phyloP scores from a whole-genome alignment of 2,113 vertebrate species.

The Silurus asotus region DNA sequence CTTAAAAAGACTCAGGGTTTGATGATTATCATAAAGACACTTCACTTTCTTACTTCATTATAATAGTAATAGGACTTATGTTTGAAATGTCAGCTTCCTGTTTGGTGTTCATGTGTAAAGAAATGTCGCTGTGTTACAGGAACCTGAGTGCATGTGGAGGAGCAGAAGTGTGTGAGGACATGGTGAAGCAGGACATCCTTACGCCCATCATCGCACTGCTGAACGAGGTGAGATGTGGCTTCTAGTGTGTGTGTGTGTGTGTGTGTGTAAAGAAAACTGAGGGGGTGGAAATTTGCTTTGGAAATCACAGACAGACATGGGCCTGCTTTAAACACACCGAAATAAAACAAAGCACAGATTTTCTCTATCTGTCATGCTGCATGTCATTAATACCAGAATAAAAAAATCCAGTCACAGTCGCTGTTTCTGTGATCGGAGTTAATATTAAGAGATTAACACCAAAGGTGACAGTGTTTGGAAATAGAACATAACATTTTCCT shows the following conservation, averaged over 20 bases:
- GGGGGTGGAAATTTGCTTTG: background rate
- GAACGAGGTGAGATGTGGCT: constrained; percentile 78
- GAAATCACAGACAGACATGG: background rate
- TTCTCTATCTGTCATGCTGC: background rate
- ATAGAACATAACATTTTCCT: background rate
- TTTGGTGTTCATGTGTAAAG: background rate
- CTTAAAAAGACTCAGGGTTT: too few relatives aligned
- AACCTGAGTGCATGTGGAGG: constrained; percentile 95
- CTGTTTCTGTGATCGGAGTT: too few relatives aligned
- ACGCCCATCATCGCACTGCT: constrained; percentile 89
- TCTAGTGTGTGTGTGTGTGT: too few relatives aligned
- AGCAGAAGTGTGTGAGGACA: constrained; percentile 92
- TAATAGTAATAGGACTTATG: background rate
- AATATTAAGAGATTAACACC: too few relatives aligned
- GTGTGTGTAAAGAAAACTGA: background rate
- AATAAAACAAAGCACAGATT: background rate
- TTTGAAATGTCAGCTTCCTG: background rate
- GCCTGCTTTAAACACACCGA: background rate
- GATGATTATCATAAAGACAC: too few relatives aligned
- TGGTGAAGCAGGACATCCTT: constrained; percentile 92
- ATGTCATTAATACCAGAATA: background rate
- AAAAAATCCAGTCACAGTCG: background rate
- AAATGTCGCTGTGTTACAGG: constrained; percentile 63
- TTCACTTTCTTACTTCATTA: too few relatives aligned
- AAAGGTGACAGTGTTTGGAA: background rate